These are phyloP conservation scores for Branchellion lobata DNA, from an alignment of 2,888 invertebrate genomes.

Conservation along the genomic window DNA sequence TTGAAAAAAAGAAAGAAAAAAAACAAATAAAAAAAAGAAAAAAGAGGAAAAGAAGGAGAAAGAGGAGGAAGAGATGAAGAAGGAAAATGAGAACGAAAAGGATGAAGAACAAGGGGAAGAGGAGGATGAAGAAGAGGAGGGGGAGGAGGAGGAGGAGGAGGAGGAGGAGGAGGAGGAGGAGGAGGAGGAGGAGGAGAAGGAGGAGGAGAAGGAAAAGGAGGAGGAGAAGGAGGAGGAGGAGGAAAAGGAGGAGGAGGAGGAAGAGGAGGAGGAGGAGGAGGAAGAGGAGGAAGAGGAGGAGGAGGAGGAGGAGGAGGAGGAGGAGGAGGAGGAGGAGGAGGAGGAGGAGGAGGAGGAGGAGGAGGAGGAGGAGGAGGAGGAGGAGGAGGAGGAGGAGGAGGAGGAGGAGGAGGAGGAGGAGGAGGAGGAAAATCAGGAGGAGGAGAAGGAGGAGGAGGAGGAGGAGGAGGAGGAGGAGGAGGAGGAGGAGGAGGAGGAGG, in stretches of 20 bases:
- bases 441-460: neutral
- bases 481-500: neutral
- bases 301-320: neutral
- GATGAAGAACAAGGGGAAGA: too few species aligned
- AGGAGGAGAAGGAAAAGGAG: neutral
- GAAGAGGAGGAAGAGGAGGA: neutral
- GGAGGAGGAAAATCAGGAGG: too few species aligned
- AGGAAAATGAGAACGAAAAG: too few species aligned
- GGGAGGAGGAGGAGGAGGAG: neutral
- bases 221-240: neutral
- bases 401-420: neutral
- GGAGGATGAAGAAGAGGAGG: too few species aligned
- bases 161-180: neutral
- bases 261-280: neutral
- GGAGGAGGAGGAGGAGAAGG: neutral
- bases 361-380: neutral
- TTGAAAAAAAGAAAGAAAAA: too few species aligned
- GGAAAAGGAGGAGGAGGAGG: neutral
- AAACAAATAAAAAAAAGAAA: too few species aligned
- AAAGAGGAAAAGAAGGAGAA: neutral
- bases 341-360: neutral
- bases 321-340: neutral
- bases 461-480: neutral
- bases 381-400: neutral
- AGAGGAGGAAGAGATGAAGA: too few species aligned